These are phyloP conservation scores for Coenonympha glycerion DNA, from an alignment of 2,888 invertebrate species.

Conservation along the genomic window DNA sequence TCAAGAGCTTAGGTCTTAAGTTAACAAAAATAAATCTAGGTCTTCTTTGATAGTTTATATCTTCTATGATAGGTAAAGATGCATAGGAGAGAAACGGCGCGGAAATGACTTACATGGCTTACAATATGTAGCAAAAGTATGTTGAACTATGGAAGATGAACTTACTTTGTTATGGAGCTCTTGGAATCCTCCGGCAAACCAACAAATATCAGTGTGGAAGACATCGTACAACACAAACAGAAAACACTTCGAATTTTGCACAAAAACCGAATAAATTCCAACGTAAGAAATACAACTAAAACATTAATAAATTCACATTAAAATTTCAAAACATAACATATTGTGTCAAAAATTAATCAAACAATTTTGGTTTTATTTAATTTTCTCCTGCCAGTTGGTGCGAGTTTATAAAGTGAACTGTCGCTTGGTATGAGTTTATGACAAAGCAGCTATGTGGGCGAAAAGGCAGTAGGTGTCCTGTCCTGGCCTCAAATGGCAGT, in stretches of 20 bases:
- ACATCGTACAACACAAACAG: slow-evolving; percentile 61
- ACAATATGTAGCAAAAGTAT: too few species aligned
- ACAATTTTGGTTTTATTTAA: slow-evolving; percentile 13
- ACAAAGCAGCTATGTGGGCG: slow-evolving; percentile 53
- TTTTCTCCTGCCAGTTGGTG: slow-evolving; percentile 48
- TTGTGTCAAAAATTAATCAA: slow-evolving; percentile 17
- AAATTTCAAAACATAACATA: slow-evolving; percentile 17
- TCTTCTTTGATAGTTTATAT: too few species aligned
- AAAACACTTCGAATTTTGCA: slow-evolving; percentile 35
- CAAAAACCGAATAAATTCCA: slow-evolving; percentile 23
- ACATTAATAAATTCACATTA: slow-evolving; percentile 19
- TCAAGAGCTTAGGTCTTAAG: too few species aligned
- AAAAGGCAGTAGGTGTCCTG: slow-evolving; percentile 50
- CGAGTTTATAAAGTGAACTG: slow-evolving; percentile 50
- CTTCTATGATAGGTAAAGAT: too few species aligned
- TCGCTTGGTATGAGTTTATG: slow-evolving; percentile 47
- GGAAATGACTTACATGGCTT: too few species aligned
- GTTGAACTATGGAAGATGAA: slow-evolving; percentile 23
- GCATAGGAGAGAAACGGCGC: too few species aligned
- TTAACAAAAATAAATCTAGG: too few species aligned
- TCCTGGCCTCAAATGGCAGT: slow-evolving; percentile 36
- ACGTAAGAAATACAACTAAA: slow-evolving; percentile 7
- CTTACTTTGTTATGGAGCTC: slow-evolving; percentile 78
- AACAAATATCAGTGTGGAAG: slow-evolving; percentile 78
- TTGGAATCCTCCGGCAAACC: slow-evolving; percentile 76